Conservation (phyloP, 2,797 vertebrate species). For the Parotocinclus haroldoi region DNA sequence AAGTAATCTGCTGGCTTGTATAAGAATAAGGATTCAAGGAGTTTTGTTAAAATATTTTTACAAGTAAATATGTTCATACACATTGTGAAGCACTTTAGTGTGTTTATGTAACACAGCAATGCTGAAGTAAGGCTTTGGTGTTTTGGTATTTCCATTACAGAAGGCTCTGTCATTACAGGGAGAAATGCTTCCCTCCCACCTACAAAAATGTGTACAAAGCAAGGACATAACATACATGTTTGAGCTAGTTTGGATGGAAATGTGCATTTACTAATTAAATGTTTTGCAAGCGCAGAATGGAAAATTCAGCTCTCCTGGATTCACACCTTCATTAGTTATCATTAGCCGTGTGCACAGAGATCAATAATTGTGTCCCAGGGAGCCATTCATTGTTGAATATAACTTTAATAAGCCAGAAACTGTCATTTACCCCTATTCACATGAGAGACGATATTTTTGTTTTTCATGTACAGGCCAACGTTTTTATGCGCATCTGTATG, state of each 20-base stretch:
- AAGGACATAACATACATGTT: conserved; percentile 38
- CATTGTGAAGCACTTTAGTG: too few species aligned
- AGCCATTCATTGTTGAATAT: conserved; percentile 56
- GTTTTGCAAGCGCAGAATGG: conserved; percentile 56
- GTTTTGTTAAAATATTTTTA: not conserved
- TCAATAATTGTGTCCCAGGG: conserved; percentile 70
- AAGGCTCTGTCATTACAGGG: conserved; percentile 4
- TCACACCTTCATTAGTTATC: conserved; percentile 73
- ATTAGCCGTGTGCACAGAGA: conserved; percentile 72
- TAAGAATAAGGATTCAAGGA: not conserved
- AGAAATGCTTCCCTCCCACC: not conserved
- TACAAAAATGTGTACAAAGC: conserved; percentile 12
- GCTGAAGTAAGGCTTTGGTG: not conserved
- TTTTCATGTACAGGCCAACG: conserved; percentile 29
- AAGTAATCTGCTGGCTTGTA: not conserved
- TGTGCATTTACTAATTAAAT: conserved; percentile 70
- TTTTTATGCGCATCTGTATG: conserved; percentile 25
- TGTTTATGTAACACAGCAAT: conserved; percentile 1
- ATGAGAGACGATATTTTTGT: conserved; percentile 41
- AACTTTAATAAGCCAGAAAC: conserved; percentile 49
- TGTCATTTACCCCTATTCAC: conserved; percentile 47
- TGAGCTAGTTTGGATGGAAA: conserved; percentile 43
- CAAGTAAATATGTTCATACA: too few species aligned
- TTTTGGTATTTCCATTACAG: not conserved
- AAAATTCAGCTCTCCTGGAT: conserved; percentile 69